Evolutionary conservation across 2,888 invertebrate genomes (phyloP), one percentile per base, ranked within the genome.

Genomic region (Atethmia centrago): DNA sequence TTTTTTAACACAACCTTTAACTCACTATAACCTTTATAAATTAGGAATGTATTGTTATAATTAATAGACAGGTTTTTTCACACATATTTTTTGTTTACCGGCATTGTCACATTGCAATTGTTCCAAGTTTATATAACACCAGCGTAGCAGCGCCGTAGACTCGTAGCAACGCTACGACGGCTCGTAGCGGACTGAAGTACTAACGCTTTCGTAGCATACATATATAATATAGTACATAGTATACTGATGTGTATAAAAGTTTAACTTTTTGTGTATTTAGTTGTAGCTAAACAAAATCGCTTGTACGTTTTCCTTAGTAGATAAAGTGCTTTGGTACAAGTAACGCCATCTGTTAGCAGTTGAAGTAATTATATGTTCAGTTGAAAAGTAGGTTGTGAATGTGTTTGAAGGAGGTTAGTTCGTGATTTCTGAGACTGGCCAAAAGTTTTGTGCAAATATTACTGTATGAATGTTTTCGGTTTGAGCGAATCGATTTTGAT

Each of bases 171-270:
- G 90, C 92, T 92, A 92, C 92, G 93, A 85, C 56, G 71, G 88
- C 83, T 88, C 91, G 92, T 92, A 93, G 92, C 92, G 63, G 83
- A 92, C 92, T 92, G 92, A 77, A 79, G 66, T 80, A 83, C 83
- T 83, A 76, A 62, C 71, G 68, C 49, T 66, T 12, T 63, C 53
- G n/a, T 72, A 47, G 63, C 70, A 69, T 56, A 75, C 64, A 68
- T 58, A 68, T 58, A 73, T 74, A 59, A 62, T 55, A 59, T 72
- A 74, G 8, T 74, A 66, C 67, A 74, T 62, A 76, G 47, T 55
- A 70, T n/a, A 71, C 55, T 74, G 74, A 69, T 67, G 12, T 59
- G 55, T 70, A 70, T 80, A 74, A 70, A 75, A 77, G 66, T 71
- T 66, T 31, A 80, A 80, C 45, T 80, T 85, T 83, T 85, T 77